Base-by-base conservation (phyloP, 2,888 invertebrate species). In the Gandaritis pyraliata region DNA sequence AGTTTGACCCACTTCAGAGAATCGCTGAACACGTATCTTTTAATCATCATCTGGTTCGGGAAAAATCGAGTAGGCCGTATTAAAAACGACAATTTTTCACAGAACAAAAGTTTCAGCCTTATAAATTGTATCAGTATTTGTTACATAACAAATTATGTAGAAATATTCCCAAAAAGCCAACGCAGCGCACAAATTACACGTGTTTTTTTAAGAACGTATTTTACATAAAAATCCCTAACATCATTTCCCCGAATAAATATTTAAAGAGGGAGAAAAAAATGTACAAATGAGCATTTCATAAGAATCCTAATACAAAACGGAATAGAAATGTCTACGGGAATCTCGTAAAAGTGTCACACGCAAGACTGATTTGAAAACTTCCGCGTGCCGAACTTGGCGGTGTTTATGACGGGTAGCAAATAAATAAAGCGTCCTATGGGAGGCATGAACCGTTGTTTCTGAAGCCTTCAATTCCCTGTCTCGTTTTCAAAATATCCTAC, bases 11-110 rank as follows among this genome's bases (percentile, higher is more conserved):
- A 61, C 66, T 70, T 65, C 67, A 72, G 74, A 74, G 74, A 76
- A 75, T 71, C 66, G 72, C 69, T 73, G 76, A 74, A 72, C 72
- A 72, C 70, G 75, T 68, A 75, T 75, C 71, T 78, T 76, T 76
- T 65, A 76, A 68, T 71, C 69, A 65, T 65, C 66, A 64, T 62
- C 65, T 56, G 18, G 60, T 68, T 65, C 64, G 64, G 13, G 61
- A 67, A 69, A 68, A 63, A 67, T 54, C 51, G 47, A 58, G 50
- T 36, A 54, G 29, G 7, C 36, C 15, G 16, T 41, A 30, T 47
- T 39, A 48, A 29, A 41, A 51, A 51, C 29, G 33, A 16, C 16
- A 36, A 36, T 36, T 51, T 51, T 58, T 51, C 13, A 54, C 18
- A 36, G 1, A 46, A 18, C 16, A 18, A n/a, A n/a, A 13, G 18